Conservation (phyloP, 1,140 invertebrate genomes). For the Eurosta solidaginis region DNA sequence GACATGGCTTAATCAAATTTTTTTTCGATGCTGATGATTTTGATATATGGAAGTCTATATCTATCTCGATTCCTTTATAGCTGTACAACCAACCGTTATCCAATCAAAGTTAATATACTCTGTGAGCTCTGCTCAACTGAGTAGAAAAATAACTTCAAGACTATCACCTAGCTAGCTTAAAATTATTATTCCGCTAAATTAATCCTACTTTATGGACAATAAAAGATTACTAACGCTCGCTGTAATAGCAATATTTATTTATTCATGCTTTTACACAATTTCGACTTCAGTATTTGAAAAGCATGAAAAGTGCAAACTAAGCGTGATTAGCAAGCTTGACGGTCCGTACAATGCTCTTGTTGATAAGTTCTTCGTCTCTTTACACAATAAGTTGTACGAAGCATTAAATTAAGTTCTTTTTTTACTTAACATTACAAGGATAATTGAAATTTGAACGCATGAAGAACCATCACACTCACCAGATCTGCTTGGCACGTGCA, state of each 20-base stretch:
- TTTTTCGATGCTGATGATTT: too few relatives aligned
- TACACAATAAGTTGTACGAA: neutral
- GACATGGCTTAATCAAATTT: too few relatives aligned
- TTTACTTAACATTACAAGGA: neutral
- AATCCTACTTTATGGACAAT: too few relatives aligned
- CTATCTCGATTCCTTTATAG: too few relatives aligned
- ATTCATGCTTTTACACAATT: neutral
- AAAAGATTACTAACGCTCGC: neutral
- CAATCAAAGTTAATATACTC: too few relatives aligned
- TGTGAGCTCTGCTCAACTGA: too few relatives aligned
- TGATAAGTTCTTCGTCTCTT: neutral
- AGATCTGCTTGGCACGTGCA: too few relatives aligned
- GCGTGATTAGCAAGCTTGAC: constrained; percentile 12
- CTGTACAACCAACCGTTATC: too few relatives aligned
- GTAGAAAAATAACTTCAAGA: too few relatives aligned
- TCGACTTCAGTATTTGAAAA: neutral
- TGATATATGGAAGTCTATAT: too few relatives aligned
- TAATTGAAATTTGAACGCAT: constrained; percentile 5
- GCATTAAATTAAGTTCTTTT: neutral
- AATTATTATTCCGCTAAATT: too few relatives aligned
- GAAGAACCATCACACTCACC: neutral
- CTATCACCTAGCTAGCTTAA: too few relatives aligned
- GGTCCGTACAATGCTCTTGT: neutral
- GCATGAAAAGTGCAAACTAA: constrained; percentile 11
- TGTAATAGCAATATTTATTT: neutral